A percentile compares a stretch with the other conserved stretches of the same genome.
phyloP scores from a whole-genome alignment of 2,888 invertebrate genomes.

The Stenchaetothrips biformis region DNA sequence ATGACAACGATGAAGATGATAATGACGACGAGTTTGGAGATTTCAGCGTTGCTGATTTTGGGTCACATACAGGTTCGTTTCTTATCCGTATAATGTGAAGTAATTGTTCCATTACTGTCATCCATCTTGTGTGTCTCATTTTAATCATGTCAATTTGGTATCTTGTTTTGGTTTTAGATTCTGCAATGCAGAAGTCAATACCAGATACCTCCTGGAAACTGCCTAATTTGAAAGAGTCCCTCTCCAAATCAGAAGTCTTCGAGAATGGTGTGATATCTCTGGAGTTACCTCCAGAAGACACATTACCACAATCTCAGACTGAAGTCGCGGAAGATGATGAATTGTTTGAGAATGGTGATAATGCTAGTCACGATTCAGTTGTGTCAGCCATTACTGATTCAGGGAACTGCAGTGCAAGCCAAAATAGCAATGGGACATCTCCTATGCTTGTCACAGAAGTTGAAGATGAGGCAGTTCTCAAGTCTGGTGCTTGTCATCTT shows the following conservation, averaged over 20 bases:
- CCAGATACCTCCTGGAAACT: background rate
- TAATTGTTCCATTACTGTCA: background rate
- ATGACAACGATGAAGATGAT: background rate
- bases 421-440: conserved; percentile 34
- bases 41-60: background rate
- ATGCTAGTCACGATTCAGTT: conserved; percentile 37
- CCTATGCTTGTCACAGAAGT: conserved; percentile 29
- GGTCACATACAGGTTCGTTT: background rate
- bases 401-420: conserved; percentile 37
- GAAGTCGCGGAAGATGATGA: background rate
- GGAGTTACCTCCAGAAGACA: background rate
- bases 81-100: background rate
- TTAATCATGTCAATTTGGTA: background rate
- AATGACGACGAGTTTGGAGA: conserved; percentile 1
- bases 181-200: background rate
- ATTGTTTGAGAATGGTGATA: conserved; percentile 30
- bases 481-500: background rate
- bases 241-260: background rate
- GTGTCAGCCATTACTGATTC: conserved; percentile 36
- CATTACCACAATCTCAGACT: background rate
- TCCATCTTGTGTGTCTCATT: background rate
- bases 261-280: background rate
- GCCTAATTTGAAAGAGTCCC: background rate
- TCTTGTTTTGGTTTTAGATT: background rate
- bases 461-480: conserved; percentile 19